Evolutionary conservation across 2,113 vertebrate species (phyloP), one percentile per base, ranked within the genome.

Genomic region (Bombycilla garrulus): DNA sequence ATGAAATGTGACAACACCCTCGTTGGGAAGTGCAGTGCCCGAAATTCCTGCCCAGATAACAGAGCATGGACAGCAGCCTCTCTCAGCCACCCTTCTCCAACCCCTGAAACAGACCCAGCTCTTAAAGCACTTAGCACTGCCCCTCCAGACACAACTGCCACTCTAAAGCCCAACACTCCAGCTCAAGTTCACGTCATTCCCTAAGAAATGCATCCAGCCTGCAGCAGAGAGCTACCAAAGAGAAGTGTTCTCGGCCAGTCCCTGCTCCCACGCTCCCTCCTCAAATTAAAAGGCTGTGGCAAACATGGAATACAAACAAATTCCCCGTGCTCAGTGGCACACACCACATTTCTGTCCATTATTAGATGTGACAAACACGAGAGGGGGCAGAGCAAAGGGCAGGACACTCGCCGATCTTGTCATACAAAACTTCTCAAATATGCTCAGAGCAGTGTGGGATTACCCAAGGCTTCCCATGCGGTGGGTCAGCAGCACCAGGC

Each of bases 291-390:
- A 95, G 90, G 80, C 89, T 84, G 61, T 69, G 69, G 86, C 93
- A 90, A 93, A 93, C 54, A 77, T 1, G 14, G 86, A 86, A 96
- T 15, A 96, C 92, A 94, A 94, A 93, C 92, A 96, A 95, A 97
- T 95, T 95, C 95, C 93, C 95, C 9, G 5, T 95, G 94, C 70
- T 97, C 96, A 95, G 83, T 87, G 92, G 97, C 95, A 97, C 88
- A 95, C 90, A 95, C 82, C 57, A 58, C 92, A 92, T 95, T 91
- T 94, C 70, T 89, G 94, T 86, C 85, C 92, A 93, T 97, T 95
- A 96, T 97, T 97, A 88, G 95, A 96, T 97, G 96, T 95, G 96
- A 96, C 96, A 97, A 96, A 96, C 96, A 88, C 86, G 33, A 95
- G 97, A 96, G 92, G 90, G 95, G 95, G 94, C 87, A 94, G 96